Evolutionary conservation across 2,113 vertebrate genomes (phyloP), one percentile per base, ranked within the genome.

Genomic region (Sturnus vulgaris): DNA sequence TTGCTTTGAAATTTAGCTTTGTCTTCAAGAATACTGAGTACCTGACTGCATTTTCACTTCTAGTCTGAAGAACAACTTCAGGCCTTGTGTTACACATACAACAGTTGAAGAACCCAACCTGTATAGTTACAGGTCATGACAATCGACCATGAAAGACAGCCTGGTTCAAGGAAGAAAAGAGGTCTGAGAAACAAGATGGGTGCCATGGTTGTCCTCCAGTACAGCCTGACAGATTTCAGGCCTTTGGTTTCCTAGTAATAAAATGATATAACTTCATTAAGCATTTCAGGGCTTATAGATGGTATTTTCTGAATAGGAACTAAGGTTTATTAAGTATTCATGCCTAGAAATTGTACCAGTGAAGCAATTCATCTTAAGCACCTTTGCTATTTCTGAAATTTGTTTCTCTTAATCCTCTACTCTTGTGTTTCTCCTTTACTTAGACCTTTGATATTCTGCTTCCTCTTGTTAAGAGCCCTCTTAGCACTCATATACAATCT

Each of bases 81-180:
- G 18, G 20, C 4, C 17, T 39, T 40, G 9, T 33, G 28, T 4
- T 80, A 11, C 15, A 17, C 19, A 15, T 20, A 50, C 8, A 15
- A 17, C 1, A 3, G 2, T 1, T 11, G 30, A 73, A 84, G 47
- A n/a, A 65, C 16, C 13, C 15, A 64, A 0, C 1, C n/a, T 37
- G 4, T 31, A 21, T 0, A 7, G 18, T 28, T 56, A 28, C 5
- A 49, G 27, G n/a, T 66, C 66, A 55, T 66, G 59, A 57, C 25
- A 11, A 39, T 22, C 44, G 56, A 4, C 17, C 3, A 10, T 28
- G 40, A 84, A 64, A 78, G 5, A 22, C 2, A 83, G 14, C 4
- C 10, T 30, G 27, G 2, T 7, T 28, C 20, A 82, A 59, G 8
- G n/a, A 23, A 81, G 3, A 68, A 13, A 3, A 78, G 25, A 78